phyloP scores from a whole-genome alignment of 2,888 invertebrate species.

The Tetheella fluctuosa region DNA sequence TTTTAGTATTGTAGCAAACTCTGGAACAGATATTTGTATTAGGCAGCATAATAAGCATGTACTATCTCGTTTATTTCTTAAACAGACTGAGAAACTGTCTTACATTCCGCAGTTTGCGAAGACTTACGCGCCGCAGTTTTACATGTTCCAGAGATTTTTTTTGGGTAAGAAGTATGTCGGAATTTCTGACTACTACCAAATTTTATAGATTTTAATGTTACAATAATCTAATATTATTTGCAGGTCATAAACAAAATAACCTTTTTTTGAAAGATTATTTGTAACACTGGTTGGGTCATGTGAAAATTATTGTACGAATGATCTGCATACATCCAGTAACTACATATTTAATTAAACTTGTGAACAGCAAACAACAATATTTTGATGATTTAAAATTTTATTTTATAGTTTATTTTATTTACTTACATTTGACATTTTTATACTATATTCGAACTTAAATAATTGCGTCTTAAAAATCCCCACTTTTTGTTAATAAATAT shows the following conservation, averaged over 20 bases:
- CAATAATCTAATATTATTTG: too few relatives aligned
- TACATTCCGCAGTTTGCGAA: too few relatives aligned
- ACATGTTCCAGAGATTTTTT: too few relatives aligned
- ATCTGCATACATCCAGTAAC: neutral
- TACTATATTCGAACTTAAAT: neutral
- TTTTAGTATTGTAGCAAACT: neutral
- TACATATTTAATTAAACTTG: neutral
- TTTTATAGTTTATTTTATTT: constrained; percentile 3
- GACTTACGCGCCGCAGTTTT: too few relatives aligned
- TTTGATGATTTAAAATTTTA: neutral
- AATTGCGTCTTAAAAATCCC: neutral
- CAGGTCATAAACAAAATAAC: too few relatives aligned
- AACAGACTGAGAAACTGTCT: neutral
- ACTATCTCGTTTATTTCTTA: neutral
- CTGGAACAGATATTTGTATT: neutral
- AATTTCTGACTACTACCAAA: too few relatives aligned
- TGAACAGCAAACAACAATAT: neutral
- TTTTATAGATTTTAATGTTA: too few relatives aligned
- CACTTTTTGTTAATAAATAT: neutral
- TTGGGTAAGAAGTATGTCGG: too few relatives aligned
- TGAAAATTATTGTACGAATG: too few relatives aligned
- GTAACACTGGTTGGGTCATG: neutral
- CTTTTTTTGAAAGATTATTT: neutral
- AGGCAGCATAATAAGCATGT: neutral
- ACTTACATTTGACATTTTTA: constrained; percentile 1